Conservation (phyloP, 2,113 vertebrate genomes). For the Laticauda laticaudata region DNA sequence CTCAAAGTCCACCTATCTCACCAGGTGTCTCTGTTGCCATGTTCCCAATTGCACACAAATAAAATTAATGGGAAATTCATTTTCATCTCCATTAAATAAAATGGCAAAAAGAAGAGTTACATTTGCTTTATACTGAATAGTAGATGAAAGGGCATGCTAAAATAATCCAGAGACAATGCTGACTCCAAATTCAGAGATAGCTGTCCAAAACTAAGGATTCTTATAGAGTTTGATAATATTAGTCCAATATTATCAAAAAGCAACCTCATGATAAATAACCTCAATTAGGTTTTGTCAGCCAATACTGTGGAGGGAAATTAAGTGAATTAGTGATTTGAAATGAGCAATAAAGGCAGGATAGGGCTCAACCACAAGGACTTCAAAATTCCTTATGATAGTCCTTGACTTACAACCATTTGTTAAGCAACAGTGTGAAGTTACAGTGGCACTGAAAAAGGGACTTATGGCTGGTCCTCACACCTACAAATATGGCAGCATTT, state of each 20-base stretch:
- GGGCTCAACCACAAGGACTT: background rate
- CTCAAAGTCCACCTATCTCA: conserved; percentile 36
- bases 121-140: background rate
- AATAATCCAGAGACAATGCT: background rate
- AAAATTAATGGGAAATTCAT: background rate
- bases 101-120: background rate
- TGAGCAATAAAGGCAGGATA: background rate
- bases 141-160: background rate
- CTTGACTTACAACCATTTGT: too few species aligned
- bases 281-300: background rate
- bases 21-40: conserved; percentile 39
- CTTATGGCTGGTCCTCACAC: background rate
- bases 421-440: background rate
- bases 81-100: background rate
- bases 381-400: background rate
- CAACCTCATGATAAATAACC: background rate
- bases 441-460: background rate
- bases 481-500: background rate
- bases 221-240: background rate
- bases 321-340: background rate
- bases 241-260: background rate
- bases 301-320: background rate
- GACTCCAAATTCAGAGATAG: background rate
- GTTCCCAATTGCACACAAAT: background rate
- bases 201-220: background rate